Evolutionary conservation across 1,140 invertebrate genomes (phyloP), one percentile per base, ranked within the genome.

Genomic region (Pseudomyrmex sp.): DNA sequence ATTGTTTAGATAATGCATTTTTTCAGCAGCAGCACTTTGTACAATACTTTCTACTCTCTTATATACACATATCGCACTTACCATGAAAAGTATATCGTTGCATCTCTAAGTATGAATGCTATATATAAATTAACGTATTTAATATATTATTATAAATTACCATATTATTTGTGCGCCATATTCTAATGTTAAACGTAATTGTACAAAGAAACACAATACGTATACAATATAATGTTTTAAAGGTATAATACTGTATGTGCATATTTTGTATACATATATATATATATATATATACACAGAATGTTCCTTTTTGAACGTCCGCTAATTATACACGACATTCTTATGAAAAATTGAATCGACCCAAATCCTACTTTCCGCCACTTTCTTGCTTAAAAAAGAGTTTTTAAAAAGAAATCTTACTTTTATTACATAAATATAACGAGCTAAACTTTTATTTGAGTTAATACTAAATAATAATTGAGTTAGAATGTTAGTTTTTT

Each of bases 121-220:
- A 75, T 74, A 75, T 62, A 70, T 61, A 72, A 59, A 35, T 35
- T 35, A 35, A 35, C 35, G 35, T 7, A 35, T 7, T 35, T 23
- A 23, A 35, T 35, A 35, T 35, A 35, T 35, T 35, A 35, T 26
- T 26, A 35, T 35, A 35, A 5, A 72, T 80, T 72, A 15, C 35
- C 56, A 72, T 72, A 80, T 70, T 70, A 59, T 72, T 80, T 80
- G 44, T 72, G 66, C 66, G 76, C 76, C 76, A 80, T 80, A 80
- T 48, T 80, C 66, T 54, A 59, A 80, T 80, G 76, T 80, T 80
- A 12, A 80, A 80, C 54, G 12, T 80, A 50, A 80, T 72, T 80
- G 76, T 80, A 80, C 66, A 80, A 72, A 80, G 76, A 70, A 35
- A 35, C 35, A 80, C 66, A 80, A 72, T 35, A 35, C 35, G 35